These are phyloP conservation scores for Polyploca ridens DNA, from an alignment of 2,888 invertebrate genomes.

Conservation along the genomic window DNA sequence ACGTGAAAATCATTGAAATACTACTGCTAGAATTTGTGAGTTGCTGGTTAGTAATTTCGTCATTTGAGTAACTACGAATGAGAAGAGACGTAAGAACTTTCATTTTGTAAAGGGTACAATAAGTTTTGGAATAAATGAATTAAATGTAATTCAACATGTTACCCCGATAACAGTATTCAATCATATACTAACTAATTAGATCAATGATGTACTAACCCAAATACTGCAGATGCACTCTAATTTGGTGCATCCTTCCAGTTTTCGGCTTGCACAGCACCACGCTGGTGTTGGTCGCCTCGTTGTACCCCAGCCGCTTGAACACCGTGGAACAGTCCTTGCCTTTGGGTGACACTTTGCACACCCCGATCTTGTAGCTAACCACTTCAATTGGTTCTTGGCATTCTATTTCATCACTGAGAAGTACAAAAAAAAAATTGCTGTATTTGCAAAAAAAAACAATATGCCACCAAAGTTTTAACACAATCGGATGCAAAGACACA, in stretches of 20 bases:
- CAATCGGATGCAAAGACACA: too few species aligned
- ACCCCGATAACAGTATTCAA: too few species aligned
- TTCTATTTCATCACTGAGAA: slow-evolving; percentile 89
- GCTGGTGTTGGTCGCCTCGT: slow-evolving; percentile 95
- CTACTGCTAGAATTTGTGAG: too few species aligned
- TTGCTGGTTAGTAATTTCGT: too few species aligned
- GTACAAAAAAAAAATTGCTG: slow-evolving; percentile 8
- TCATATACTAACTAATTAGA: too few species aligned
- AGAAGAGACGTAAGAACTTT: too few species aligned
- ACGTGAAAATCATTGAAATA: too few species aligned
- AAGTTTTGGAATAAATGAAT: too few species aligned
- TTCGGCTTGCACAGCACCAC: slow-evolving; percentile 97
- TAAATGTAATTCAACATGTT: too few species aligned
- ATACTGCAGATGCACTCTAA: slow-evolving; percentile 98
- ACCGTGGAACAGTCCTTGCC: slow-evolving; percentile 97
- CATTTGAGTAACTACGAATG: too few species aligned
- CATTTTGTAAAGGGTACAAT: too few species aligned
- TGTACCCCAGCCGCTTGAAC: slow-evolving; percentile 95
- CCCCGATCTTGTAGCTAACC: slow-evolving; percentile 97
- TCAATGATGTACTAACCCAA: slow-evolving; percentile 86
- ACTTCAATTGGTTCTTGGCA: slow-evolving; percentile 96
- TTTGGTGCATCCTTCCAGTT: slow-evolving; percentile 99
- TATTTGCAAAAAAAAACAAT: neutral
- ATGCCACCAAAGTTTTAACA: too few species aligned
- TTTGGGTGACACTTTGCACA: slow-evolving; percentile 96